Base-by-base conservation (phyloP, 1,140 invertebrate genomes). In the Drosophila busckii region DNA sequence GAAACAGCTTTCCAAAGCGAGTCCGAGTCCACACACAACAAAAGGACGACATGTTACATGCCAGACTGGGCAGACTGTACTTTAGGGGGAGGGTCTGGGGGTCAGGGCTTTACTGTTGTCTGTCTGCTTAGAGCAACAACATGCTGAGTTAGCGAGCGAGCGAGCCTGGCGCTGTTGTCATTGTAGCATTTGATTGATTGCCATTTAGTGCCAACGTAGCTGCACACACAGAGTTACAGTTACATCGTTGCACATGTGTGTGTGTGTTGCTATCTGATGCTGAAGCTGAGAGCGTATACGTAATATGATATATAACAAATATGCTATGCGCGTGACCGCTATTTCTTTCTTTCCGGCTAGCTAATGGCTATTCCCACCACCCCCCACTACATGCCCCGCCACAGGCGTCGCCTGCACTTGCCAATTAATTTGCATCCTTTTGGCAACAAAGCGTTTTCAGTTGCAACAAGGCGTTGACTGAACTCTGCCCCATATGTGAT, bases 121-220 rank as follows among this genome's bases (percentile, higher is more conserved):
- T n/a, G n/a, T n/a, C n/a, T n/a, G n/a, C n/a, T n/a, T n/a, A n/a
- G n/a, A n/a, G n/a, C n/a, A n/a, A n/a, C n/a, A n/a, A n/a, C n/a
- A n/a, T n/a, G n/a, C n/a, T n/a, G n/a, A n/a, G n/a, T n/a, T n/a
- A n/a, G n/a, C n/a, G n/a, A n/a, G n/a, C n/a, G n/a, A n/a, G n/a
- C n/a, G n/a, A n/a, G n/a, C n/a, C n/a, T n/a, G n/a, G n/a, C n/a
- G n/a, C n/a, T n/a, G n/a, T n/a, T n/a, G 71, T 70, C 64, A 70
- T 78, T 70, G 65, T 32, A 44, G 26, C 63, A 60, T 60, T 68
- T 80, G 73, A 80, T 80, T 80, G 73, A 80, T 78, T 68, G 75
- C 63, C 68, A 40, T 50, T 35, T 60, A 41, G 42, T 38, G n/a
- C 49, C 46, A 61, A 37, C 41, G 46, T 38, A 52, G 50, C 31